Base-by-base conservation (phyloP, 2,888 invertebrate species). In the Odontomyia ornata region DNA sequence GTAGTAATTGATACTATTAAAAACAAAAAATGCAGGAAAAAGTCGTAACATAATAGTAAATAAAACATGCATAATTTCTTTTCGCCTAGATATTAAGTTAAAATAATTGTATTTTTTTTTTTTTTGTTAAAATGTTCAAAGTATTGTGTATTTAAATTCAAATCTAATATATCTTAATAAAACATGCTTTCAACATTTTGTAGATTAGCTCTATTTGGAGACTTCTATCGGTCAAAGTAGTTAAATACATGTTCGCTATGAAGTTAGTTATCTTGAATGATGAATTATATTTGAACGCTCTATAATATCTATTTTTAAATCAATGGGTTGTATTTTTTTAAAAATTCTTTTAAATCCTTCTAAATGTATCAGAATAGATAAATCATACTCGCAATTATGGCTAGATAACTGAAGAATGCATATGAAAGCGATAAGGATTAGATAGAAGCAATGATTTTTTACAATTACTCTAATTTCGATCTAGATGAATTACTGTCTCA, bases 121-220 rank as follows among this genome's bases (percentile, higher is more conserved):
- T 36, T 69, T 69, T 69, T 69, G 69, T 69, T 69, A 69, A 47
- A 69, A 15, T 69, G 25, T 69, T 25, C 46, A 69, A 69, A 69
- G 69, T 69, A 69, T 69, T 69, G 46, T 69, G 15, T 47, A 69
- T 69, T 69, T 69, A 69, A 69, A 47, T 46, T 47, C 25, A 47
- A 69, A 69, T 25, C n/a, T 47, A 69, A 23, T 69, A 69, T 69
- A 47, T 2, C 47, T 69, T 46, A 60, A 60, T 60, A 21, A 1
- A 25, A 21, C 11, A 23, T 60, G 60, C 60, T 60, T 60, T 21
- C 21, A 60, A 60, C 18, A 25, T 60, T 23, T 21, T 60, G 5
- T 60, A 25, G 60, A 18, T 52, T 52, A 18, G 52, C n/a, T n/a
- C 60, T 21, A 1, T n/a, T 25, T 60, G 13, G 5, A 60, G 18